Evolutionary conservation across 37 sponge, comb jelly and placozoan genomes (phyloP), one percentile per base, ranked within the genome.

Genomic region (Eunapius fragilis): DNA sequence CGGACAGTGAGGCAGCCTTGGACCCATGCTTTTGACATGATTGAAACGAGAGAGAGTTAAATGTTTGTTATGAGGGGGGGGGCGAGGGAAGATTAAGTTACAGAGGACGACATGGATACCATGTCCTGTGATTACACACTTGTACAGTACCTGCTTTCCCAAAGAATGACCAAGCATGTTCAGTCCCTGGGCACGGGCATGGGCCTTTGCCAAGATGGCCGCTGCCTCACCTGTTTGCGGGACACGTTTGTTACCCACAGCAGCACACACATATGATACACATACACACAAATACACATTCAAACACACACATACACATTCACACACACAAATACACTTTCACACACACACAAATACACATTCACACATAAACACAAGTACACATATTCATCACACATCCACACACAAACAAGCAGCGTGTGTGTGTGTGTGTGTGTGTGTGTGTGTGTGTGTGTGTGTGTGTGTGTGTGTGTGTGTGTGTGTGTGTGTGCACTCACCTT

Each of bases 1-100:
- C 89, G 9, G 93, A 72, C 67, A 96, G 88, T 0, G 97, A 96
- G 27, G 97, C 97, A 47, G 97, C 97, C 4, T 89, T 89, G 30
- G 79, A 67, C 14, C 97, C 97, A 81, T 92, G 76, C 94, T 96
- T 49, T 25, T 26, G 22, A 31, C 4, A 41, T 25, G n/a, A 19
- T 7, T 36, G 48, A 9, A 49, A 4, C 37, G 37, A 47, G 2
- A 23, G 23, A 76, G 4, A 77, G 45, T 23, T 17, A 58, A 11
- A 19, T 13, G 22, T 19, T 2, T 58, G 22, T 2, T 11, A 58
- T 13, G 58, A 58, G 58, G 22, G 7, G 58, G 58, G 14, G 1
- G 58, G 14, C 58, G 22, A 45, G 4, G 47, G 9, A 45, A 45
- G 4, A 45, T 9, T 45, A 9, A 45, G 4, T 4, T 45, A 9